phyloP scores from a whole-genome alignment of 2,888 invertebrate species.

The Zhengitettix transpicula region DNA sequence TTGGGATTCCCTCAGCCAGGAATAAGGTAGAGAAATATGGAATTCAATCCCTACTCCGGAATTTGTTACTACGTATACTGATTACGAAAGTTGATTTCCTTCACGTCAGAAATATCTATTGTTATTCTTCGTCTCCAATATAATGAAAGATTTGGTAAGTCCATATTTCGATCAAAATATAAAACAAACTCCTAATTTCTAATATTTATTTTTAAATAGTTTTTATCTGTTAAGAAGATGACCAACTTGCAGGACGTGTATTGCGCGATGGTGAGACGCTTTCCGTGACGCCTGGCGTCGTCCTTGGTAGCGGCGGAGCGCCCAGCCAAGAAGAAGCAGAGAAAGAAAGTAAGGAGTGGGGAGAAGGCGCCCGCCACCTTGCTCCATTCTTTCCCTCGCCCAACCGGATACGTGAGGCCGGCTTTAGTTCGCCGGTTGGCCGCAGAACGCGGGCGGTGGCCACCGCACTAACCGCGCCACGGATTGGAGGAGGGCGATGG shows the following conservation, averaged over 20 bases:
- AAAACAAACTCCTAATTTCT: too few species aligned
- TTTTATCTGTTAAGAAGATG: too few species aligned
- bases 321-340: not conserved
- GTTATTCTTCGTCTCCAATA: too few species aligned
- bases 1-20: too few species aligned
- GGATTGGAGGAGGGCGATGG: conserved; percentile 13
- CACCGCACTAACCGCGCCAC: conserved; percentile 16
- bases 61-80: too few species aligned
- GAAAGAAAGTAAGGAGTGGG: not conserved
- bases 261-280: not conserved
- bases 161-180: too few species aligned
- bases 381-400: conserved; percentile 9
- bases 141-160: too few species aligned
- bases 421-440: conserved; percentile 19
- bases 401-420: conserved; percentile 12
- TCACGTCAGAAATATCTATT: too few species aligned
- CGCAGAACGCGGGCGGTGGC: conserved; percentile 19
- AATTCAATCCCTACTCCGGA: too few species aligned
- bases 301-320: not conserved
- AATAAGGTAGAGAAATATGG: too few species aligned
- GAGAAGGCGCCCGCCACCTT: not conserved
- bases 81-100: too few species aligned
- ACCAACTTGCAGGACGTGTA: not conserved
- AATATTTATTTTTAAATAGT: too few species aligned
- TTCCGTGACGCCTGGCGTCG: not conserved